phyloP scores from a whole-genome alignment of 2,797 vertebrate genomes.

The Argya squamiceps region DNA sequence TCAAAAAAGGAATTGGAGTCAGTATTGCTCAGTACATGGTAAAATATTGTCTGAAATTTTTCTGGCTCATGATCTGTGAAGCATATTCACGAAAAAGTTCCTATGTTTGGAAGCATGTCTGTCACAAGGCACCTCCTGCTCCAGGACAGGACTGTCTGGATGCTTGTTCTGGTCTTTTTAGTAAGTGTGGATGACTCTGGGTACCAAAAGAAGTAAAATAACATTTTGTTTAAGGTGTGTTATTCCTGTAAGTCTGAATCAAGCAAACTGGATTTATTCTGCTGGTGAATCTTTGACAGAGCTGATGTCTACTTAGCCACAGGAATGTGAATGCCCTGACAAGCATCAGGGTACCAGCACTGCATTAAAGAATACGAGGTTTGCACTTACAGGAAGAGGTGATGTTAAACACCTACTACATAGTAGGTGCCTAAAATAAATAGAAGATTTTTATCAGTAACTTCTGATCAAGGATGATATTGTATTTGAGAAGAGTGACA shows the following conservation, averaged over 20 bases:
- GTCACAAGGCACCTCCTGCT: not conserved
- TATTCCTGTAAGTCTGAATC: not conserved
- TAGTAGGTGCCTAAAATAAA: not conserved
- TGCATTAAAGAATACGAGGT: not conserved
- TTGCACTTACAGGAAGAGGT: not conserved
- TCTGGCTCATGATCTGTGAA: not conserved
- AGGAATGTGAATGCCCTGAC: not conserved
- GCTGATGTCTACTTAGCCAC: not conserved
- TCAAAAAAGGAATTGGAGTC: not conserved
- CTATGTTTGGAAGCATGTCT: rapidly evolving
- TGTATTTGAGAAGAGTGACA: not conserved
- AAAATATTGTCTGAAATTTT: not conserved
- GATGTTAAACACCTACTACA: not conserved
- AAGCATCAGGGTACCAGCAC: not conserved
- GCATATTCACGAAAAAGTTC: not conserved
- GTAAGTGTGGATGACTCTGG: not conserved
- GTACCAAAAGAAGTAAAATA: not conserved
- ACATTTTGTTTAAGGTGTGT: not conserved
- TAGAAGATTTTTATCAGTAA: not conserved
- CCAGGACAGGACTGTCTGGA: not conserved
- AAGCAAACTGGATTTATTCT: not conserved
- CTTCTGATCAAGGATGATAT: not conserved
- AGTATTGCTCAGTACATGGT: not conserved
- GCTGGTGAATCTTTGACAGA: not conserved
- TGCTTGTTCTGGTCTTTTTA: not conserved